Percentiles rank a stretch among this genome's conserved stretches.
These are phyloP conservation scores for Xanthia togata DNA, from an alignment of 2,888 invertebrate genomes.

Conservation along the genomic window DNA sequence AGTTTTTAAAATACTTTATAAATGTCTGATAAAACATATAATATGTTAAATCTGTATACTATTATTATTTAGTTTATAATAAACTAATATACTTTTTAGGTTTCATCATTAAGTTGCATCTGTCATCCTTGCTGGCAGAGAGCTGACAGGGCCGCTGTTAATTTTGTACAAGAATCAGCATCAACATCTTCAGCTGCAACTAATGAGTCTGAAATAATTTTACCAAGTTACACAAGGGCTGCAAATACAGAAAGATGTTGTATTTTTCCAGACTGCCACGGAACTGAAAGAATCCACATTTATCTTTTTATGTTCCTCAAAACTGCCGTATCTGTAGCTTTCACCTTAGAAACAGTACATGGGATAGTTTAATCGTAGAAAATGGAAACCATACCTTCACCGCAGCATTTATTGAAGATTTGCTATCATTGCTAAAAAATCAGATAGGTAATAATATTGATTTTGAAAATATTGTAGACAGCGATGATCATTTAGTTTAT, in stretches of 20 bases:
- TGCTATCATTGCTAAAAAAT: slow-evolving; percentile 22
- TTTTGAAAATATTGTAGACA: slow-evolving; percentile 36
- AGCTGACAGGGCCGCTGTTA: slow-evolving; percentile 22
- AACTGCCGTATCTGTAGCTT: slow-evolving; percentile 21
- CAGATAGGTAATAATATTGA: slow-evolving; percentile 30
- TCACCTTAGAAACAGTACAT: background rate
- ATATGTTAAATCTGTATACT: background rate
- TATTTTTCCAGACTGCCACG: slow-evolving; percentile 13
- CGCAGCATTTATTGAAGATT: slow-evolving; percentile 22
- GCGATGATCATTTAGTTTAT: slow-evolving; percentile 4
- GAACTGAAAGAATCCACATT: background rate
- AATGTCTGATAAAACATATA: too few relatives aligned
- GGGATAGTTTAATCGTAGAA: slow-evolving; percentile 19
- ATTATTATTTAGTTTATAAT: background rate
- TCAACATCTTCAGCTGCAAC: slow-evolving; percentile 13
- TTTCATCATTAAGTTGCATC: slow-evolving; percentile 5
- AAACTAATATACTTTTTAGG: slow-evolving; percentile 3
- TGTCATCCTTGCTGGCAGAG: slow-evolving; percentile 35
- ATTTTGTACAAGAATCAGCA: slow-evolving; percentile 6
- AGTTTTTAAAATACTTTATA: slow-evolving; percentile 2
- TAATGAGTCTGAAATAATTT: slow-evolving; percentile 20
- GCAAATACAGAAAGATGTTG: slow-evolving; percentile 26
- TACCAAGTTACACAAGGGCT: slow-evolving; percentile 32
- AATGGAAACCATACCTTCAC: slow-evolving; percentile 30
- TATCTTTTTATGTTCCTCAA: slow-evolving; percentile 13